A percentile compares a stretch with the other conserved stretches of the same genome.
phyloP scores from a whole-genome alignment of 1,140 invertebrate species.

The Arion vulgaris region DNA sequence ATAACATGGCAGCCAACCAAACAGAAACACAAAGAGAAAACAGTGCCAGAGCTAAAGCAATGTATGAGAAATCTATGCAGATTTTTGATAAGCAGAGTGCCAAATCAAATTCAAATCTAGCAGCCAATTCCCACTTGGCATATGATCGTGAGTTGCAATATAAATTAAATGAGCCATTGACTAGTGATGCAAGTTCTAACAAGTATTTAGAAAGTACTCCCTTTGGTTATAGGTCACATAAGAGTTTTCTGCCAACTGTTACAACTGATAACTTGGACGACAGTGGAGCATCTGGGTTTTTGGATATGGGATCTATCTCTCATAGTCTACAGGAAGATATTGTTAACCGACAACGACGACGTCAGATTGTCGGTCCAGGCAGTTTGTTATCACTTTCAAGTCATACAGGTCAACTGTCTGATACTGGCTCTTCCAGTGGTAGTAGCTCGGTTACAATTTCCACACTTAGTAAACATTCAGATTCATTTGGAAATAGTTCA shows the following conservation, averaged over 20 bases:
- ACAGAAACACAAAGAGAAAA: slow-evolving; percentile 66
- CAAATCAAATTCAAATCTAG: not conserved
- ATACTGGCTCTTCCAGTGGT: slow-evolving; percentile 18
- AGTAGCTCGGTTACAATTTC: slow-evolving; percentile 12
- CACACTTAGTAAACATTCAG: slow-evolving; percentile 12
- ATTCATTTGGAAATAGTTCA: not conserved
- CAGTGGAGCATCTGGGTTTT: not conserved
- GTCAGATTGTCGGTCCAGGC: not conserved
- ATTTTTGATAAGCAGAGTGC: slow-evolving; percentile 31
- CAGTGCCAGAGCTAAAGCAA: slow-evolving; percentile 68
- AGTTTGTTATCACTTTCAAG: not conserved
- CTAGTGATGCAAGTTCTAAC: not conserved
- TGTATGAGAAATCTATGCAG: slow-evolving; percentile 73
- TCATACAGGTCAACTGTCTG: not conserved
- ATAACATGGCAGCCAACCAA: slow-evolving; percentile 51
- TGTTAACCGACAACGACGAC: not conserved
- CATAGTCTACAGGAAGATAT: slow-evolving; percentile 14
- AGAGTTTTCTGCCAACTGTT: not conserved
- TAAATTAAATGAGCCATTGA: not conserved
- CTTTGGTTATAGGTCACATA: not conserved
- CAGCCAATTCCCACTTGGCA: not conserved
- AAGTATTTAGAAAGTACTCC: not conserved
- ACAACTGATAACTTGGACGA: not conserved
- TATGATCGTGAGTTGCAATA: not conserved
- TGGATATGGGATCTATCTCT: slow-evolving; percentile 21